Conservation (phyloP, 2,888 invertebrate genomes). For the Ectemnius continuus region DNA sequence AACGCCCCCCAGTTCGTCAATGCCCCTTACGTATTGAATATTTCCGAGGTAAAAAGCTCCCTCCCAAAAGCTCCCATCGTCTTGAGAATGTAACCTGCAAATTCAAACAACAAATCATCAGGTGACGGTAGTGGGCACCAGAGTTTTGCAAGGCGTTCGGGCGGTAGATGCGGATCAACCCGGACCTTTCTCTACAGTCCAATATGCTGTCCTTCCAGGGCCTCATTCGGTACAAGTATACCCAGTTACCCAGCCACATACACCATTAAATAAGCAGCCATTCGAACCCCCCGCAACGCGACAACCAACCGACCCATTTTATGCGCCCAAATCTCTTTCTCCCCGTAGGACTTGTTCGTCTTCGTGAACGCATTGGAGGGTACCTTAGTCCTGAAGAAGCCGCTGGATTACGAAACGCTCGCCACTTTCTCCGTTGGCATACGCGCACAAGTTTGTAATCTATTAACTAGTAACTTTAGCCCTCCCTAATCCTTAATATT, state of each 20-base stretch:
- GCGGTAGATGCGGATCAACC: conserved; percentile 92
- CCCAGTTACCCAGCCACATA: no score
- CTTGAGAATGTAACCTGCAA: no score
- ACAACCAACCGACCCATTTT: no score
- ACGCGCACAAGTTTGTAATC: conserved; percentile 78
- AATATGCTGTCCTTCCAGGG: conserved; percentile 90
- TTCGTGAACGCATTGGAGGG: conserved; percentile 93
- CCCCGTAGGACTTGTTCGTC: conserved; percentile 85
- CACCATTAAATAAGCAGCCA: no score
- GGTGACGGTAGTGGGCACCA: conserved; percentile 80
- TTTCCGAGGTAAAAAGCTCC: conserved; percentile 87
- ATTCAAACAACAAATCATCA: conserved; percentile 50
- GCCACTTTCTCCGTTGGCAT: conserved; percentile 88
- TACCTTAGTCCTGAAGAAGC: conserved; percentile 87
- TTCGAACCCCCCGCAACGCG: no score
- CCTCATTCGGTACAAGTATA: conserved; percentile 81
- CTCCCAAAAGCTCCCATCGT: no score
- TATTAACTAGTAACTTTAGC: not conserved
- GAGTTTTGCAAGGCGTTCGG: conserved; percentile 88
- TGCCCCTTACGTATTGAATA: conserved; percentile 89
- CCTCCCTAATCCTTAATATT: not conserved
- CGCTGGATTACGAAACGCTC: conserved; percentile 90
- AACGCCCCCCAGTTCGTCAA: conserved; percentile 91
- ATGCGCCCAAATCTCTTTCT: not conserved
- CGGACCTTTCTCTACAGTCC: conserved; percentile 92